Base-by-base conservation (phyloP, 2,113 vertebrate genomes). In the Oryzias woworae region DNA sequence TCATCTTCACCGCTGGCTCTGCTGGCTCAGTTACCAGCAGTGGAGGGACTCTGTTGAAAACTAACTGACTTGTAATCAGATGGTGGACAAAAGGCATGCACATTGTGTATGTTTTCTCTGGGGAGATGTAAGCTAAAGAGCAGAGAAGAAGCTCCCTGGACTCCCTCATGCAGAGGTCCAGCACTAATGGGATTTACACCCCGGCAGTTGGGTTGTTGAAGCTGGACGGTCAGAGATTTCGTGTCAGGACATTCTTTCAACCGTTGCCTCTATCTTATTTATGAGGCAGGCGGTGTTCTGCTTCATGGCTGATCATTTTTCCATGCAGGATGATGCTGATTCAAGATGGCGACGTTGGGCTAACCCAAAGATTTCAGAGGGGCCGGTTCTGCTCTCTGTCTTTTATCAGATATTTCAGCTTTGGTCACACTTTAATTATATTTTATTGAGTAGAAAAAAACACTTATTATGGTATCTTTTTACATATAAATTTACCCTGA, bases 301-400 rank as follows among this genome's bases (percentile, higher is more conserved):
- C 85, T 85, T 84, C 76, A 24, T 47, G 48, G 84, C 75, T 91
- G 87, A 92, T 91, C 83, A 80, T 90, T 93, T 92, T 89, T 89
- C 88, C 90, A 91, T 92, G 76, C 84, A 44, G 73, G 78, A 81
- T 75, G 69, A 83, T 63, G 42, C 50, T 73, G 66, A 56, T 50
- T 80, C 41, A 58, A 67, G 71, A 84, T 66, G 62, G 28, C 47
- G 43, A 53, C 16, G 28, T 58, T 14, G 0, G 59, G 67, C 28
- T 52, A 48, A 47, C 52, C 36, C 1, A 12, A 49, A 61, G 5
- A 15, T 18, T 45, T 67, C 62, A 48, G 56, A 46, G 24, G 45
- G 26, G 18, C 18, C 55, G 51, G 26, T n/a, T 69, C 13, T 48
- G 44, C 57, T 77, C 15, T 62, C 8, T 31, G 28, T 26, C 47